Base-by-base conservation (phyloP, 2,113 vertebrate genomes). In the Salvelinus fontinalis region DNA sequence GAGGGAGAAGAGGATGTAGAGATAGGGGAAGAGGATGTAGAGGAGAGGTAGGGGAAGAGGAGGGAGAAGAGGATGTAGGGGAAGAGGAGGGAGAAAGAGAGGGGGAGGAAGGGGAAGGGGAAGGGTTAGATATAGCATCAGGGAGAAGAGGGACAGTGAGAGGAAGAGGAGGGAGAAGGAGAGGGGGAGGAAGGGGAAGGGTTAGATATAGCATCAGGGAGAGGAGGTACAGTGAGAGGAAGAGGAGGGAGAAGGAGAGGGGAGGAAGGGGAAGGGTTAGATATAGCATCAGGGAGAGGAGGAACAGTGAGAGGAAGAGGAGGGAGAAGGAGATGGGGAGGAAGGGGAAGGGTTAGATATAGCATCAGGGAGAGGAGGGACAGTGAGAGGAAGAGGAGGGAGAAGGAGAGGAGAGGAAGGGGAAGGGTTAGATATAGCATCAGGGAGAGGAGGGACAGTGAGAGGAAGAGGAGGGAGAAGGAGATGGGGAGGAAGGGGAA, bases 51-150 rank as follows among this genome's bases (percentile, higher is more conserved):
- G 31, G 6, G 5, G 31, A 34, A 34, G 31, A 5, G 31, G 31
- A 34, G 71, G 71, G 49, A 24, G 24, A 24, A 24, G 24, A 24
- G 24, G 24, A 24, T 24, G 24, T 24, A 24, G 31, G 5, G 31
- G 31, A 34, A 0, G 31, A 34, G 5, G 31, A 34, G 0, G 31
- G 31, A 6, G 31, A 1, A 5, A 1, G 31, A 34, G 31, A 34
- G 31, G 5, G 31, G 31, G 31, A 34, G 18, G 11, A n/a, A n/a
- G 2, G 74, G 5, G 31, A 34, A 34, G 31, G 31, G 31, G 31
- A 34, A 74, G 71, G 49, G 69, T 13, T 34, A 34, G 51, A 4
- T 18, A 29, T 34, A 77, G 27, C 57, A 76, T 24, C 24, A 48
- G 26, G 39, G 72, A 27, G 49, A 31, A 49, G 69, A 62, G 34